Conservation (phyloP, 2,113 vertebrate genomes). For the Stigmatopora argus region DNA sequence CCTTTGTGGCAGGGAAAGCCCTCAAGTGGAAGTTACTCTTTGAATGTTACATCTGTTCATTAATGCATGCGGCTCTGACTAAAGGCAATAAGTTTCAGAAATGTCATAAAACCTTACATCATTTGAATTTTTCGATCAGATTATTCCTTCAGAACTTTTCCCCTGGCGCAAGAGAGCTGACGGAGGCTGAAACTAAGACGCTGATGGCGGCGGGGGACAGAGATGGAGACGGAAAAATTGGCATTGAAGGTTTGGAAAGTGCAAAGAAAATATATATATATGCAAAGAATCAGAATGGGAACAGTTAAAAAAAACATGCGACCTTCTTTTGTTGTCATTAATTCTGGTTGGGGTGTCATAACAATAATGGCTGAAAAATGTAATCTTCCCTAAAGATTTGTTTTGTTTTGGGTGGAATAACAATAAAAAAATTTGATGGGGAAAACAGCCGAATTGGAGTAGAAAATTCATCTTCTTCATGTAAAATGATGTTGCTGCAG, state of each 20-base stretch:
- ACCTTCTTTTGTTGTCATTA: no score
- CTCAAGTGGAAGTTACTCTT: constrained; percentile 19
- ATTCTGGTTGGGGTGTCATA: no score
- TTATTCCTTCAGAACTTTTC: constrained; percentile 75
- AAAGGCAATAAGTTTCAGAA: background rate
- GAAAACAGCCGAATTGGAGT: no score
- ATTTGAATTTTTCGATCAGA: constrained; percentile 38
- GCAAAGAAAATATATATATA: background rate
- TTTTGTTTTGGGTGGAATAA: no score
- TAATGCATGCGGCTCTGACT: constrained; percentile 5
- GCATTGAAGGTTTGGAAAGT: constrained; percentile 65
- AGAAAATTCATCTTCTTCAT: no score
- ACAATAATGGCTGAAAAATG: no score
- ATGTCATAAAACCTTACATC: background rate
- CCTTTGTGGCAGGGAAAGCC: constrained; percentile 13
- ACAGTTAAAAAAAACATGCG: no score
- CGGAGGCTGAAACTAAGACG: constrained; percentile 65
- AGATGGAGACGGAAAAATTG: constrained; percentile 77
- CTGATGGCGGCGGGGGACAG: constrained; percentile 71
- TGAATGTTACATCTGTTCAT: constrained; percentile 34
- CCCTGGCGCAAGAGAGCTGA: constrained; percentile 63
- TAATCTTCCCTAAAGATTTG: no score
- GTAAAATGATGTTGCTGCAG: no score
- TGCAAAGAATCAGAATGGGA: no score
- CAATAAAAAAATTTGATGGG: no score